Evolutionary conservation across 2,888 invertebrate genomes (phyloP).

Genomic region (Hemithea aestivaria): DNA sequence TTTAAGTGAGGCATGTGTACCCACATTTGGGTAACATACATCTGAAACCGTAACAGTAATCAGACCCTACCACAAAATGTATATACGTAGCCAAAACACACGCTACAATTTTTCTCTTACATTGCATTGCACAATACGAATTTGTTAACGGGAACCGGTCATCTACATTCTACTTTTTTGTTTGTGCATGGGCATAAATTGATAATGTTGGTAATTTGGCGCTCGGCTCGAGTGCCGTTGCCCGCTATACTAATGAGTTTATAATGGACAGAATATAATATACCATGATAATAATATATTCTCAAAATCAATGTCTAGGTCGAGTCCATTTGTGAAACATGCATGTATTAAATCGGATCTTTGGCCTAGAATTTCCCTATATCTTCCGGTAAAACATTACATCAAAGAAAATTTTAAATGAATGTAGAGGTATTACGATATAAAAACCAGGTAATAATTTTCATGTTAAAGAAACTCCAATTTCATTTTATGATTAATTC

Average conservation of each 20-base stretch:
- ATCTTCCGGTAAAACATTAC: too few relatives aligned
- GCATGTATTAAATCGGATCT: conserved; percentile 2
- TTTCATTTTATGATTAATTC: conserved; percentile 3
- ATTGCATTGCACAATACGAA: conserved; percentile 79
- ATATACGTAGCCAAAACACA: conserved; percentile 54
- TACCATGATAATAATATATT: conserved; percentile 65
- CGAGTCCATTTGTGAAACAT: conserved; percentile 29
- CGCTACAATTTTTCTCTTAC: conserved; percentile 75
- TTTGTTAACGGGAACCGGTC: conserved; percentile 76
- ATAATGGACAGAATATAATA: conserved; percentile 74
- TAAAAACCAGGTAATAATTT: too few relatives aligned
- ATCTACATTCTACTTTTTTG: conserved; percentile 75
- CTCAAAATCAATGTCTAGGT: conserved; percentile 75
- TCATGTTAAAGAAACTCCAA: too few relatives aligned
- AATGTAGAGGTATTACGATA: too few relatives aligned
- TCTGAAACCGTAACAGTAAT: conserved; percentile 62
- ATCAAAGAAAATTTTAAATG: too few relatives aligned
- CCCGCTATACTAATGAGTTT: conserved; percentile 76
- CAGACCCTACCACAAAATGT: conserved; percentile 60
- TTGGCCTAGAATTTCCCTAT: not conserved
- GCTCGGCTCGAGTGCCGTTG: conserved; percentile 73
- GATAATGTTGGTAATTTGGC: conserved; percentile 79
- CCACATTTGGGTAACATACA: conserved; percentile 27
- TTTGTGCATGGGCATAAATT: conserved; percentile 76
- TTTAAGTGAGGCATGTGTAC: conserved; percentile 47